Conservation (phyloP, 2,113 vertebrate species). For the Apistogramma diplotaenia region DNA sequence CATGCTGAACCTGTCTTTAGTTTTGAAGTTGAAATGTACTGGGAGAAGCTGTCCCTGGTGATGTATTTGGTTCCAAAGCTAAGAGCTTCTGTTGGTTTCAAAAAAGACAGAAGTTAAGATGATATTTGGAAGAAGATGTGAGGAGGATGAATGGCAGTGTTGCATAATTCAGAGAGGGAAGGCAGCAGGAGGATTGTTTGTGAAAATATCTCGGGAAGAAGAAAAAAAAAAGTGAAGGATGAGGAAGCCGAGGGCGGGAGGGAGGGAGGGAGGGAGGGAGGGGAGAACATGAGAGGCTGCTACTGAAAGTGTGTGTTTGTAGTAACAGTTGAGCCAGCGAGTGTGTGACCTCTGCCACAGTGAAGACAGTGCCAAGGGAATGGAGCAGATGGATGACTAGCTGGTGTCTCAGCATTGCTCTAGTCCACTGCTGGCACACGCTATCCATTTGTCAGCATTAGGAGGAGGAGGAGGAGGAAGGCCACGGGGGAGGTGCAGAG, state of each 20-base stretch:
- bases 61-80: slow-evolving; percentile 14
- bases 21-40: neutral
- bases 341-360: slow-evolving; percentile 52
- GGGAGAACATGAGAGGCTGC: neutral
- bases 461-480: slow-evolving; percentile 14
- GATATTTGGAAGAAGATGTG: neutral
- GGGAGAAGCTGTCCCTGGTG: slow-evolving; percentile 44
- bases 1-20: neutral
- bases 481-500: neutral
- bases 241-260: neutral
- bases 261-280: neutral
- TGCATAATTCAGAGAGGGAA: slow-evolving; percentile 20
- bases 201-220: neutral
- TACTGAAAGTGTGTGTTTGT: slow-evolving; percentile 16
- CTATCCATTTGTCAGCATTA: slow-evolving; percentile 57
- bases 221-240: neutral
- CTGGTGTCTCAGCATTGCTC: slow-evolving; percentile 58
- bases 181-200: neutral
- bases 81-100: neutral
- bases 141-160: neutral
- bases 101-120: neutral
- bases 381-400: slow-evolving; percentile 60
- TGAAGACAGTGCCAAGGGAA: slow-evolving; percentile 30
- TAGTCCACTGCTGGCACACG: slow-evolving; percentile 30
- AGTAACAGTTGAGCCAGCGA: slow-evolving; percentile 48